phyloP scores from a whole-genome alignment of 1,140 invertebrate species.

The Cheumatopsyche charites region DNA sequence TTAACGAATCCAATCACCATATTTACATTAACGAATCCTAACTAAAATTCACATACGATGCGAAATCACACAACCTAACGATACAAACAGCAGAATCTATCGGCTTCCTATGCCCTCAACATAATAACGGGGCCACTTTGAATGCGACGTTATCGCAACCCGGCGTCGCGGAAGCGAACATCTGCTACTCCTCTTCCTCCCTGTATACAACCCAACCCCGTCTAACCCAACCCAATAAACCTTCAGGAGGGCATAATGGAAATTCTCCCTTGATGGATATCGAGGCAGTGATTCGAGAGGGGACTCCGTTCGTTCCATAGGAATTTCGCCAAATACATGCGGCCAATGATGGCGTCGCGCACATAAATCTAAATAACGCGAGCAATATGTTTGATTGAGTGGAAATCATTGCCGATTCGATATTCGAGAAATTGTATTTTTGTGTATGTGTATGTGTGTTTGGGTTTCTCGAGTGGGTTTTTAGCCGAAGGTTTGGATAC shows the following conservation, averaged over 20 bases:
- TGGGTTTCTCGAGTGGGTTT: too few species aligned
- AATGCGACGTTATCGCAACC: too few species aligned
- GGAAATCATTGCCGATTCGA: constrained; percentile 1
- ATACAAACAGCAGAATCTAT: not conserved
- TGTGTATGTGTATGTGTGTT: too few species aligned
- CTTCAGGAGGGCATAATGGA: constrained; percentile 15
- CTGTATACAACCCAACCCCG: too few species aligned
- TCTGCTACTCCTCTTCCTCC: too few species aligned
- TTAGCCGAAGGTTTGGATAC: too few species aligned
- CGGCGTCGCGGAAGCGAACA: too few species aligned
- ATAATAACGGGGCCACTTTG: too few species aligned
- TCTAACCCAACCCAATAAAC: too few species aligned
- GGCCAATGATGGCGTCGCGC: not conserved
- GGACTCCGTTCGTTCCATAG: not conserved
- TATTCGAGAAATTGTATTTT: constrained; percentile 6
- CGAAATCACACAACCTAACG: not conserved
- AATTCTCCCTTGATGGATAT: constrained; percentile 19
- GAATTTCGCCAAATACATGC: constrained; percentile 10
- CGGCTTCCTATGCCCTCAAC: not conserved
- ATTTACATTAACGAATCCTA: not conserved
- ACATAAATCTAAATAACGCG: constrained; percentile 16
- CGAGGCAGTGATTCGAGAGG: constrained; percentile 3
- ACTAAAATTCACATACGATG: not conserved
- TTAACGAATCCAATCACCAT: constrained; percentile 6
- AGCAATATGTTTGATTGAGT: constrained; percentile 19